Percentiles rank a stretch among this genome's conserved stretches.
Conservation (phyloP, 1,140 invertebrate genomes). For the Solenopsis fugax region DNA sequence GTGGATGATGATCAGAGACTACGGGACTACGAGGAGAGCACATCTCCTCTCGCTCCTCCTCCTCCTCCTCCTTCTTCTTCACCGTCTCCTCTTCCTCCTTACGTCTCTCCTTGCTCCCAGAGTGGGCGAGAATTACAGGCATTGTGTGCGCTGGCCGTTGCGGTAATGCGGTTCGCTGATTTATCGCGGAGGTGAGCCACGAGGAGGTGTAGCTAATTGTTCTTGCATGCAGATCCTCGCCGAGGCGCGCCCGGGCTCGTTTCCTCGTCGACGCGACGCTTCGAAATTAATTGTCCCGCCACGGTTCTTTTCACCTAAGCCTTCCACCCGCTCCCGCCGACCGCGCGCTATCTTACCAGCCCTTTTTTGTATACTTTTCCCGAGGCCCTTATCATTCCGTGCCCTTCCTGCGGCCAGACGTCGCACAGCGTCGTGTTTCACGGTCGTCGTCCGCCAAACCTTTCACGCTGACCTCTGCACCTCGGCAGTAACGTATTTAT, state of each 20-base stretch:
- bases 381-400: slow-evolving; percentile 33
- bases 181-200: slow-evolving; percentile 83
- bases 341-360: slow-evolving; percentile 7
- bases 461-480: slow-evolving; percentile 53
- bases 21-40: neutral
- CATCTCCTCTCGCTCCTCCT: neutral
- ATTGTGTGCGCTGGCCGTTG: slow-evolving; percentile 82
- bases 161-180: slow-evolving; percentile 84
- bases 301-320: slow-evolving; percentile 35
- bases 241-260: slow-evolving; percentile 74
- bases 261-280: slow-evolving; percentile 70
- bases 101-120: slow-evolving; percentile 60
- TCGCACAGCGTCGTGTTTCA: slow-evolving; percentile 22
- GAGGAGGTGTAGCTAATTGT: slow-evolving; percentile 85
- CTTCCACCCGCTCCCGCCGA: neutral
- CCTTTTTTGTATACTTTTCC: slow-evolving; percentile 15
- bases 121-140: slow-evolving; percentile 85
- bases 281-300: slow-evolving; percentile 80
- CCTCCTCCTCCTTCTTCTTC: neutral
- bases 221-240: slow-evolving; percentile 83
- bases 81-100: slow-evolving; percentile 3
- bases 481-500: slow-evolving; percentile 58
- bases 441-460: slow-evolving; percentile 41
- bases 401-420: neutral
- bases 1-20: slow-evolving; percentile 65